Percentiles rank a stretch among this genome's conserved stretches.
Evolutionary conservation across 35 echinoderm and acorn worm genomes (phyloP).

Genomic region (Heliocidaris tuberculata): DNA sequence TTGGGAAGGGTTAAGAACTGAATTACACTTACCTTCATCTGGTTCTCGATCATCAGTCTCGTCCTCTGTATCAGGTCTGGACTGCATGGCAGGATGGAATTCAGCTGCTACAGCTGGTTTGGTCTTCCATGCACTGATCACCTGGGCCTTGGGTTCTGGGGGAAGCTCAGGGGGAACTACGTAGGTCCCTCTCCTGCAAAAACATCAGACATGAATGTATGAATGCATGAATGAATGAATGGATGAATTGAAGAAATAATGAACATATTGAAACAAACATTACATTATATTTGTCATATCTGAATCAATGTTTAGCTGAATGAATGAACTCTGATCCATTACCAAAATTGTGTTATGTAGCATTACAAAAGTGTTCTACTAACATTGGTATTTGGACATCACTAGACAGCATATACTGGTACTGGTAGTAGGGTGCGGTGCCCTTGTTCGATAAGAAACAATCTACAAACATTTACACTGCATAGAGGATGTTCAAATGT

Average conservation of each 20-base stretch:
- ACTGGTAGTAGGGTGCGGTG: not conserved
- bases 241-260: too few species aligned
- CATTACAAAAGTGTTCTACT: not conserved
- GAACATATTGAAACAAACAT: too few species aligned
- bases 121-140: not conserved
- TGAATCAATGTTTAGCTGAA: not conserved
- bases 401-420: not conserved
- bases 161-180: slow-evolving; percentile 60
- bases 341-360: not conserved
- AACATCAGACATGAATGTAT: not conserved
- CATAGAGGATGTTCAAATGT: not conserved
- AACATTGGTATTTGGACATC: not conserved
- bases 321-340: not conserved
- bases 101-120: not conserved
- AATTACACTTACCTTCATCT: not conserved
- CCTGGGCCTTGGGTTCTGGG: slow-evolving; percentile 9
- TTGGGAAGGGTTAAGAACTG: too few species aligned
- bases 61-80: slow-evolving; percentile 24
- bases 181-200: slow-evolving; percentile 65
- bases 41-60: slow-evolving; percentile 31
- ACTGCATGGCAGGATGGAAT: slow-evolving; percentile 44
- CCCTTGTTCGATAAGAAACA: not conserved
- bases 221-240: too few species aligned
- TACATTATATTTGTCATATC: not conserved
- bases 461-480: not conserved